phyloP scores from a whole-genome alignment of 2,888 invertebrate species.

The Morpho deidamia region DNA sequence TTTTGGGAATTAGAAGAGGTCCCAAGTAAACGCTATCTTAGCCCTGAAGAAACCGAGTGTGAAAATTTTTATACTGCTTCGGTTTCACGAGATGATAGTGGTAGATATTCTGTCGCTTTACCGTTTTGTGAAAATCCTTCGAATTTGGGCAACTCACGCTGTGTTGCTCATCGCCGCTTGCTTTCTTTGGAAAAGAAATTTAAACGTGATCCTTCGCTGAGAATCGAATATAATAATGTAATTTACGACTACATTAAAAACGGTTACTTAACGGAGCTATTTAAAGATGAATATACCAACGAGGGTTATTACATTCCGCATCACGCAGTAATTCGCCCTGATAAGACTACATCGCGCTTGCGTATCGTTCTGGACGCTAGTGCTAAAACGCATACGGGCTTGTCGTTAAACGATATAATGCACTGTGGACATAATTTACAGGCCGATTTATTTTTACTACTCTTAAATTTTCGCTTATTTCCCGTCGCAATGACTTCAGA shows the following conservation, averaged over 20 bases:
- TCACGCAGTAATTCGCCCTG: no score
- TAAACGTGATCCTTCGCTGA: background rate
- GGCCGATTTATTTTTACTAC: no score
- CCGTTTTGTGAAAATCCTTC: background rate
- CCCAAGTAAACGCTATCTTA: background rate
- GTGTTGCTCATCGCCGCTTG: background rate
- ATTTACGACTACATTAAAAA: background rate
- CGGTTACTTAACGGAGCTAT: no score
- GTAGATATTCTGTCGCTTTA: background rate
- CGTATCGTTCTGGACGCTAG: no score
- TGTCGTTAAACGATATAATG: no score
- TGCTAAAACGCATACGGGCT: no score
- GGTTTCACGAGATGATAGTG: background rate
- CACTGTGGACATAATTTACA: no score
- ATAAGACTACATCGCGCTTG: no score
- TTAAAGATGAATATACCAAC: background rate
- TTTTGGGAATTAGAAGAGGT: background rate
- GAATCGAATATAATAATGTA: background rate
- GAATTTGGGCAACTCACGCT: background rate
- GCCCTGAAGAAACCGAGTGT: background rate
- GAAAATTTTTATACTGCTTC: background rate
- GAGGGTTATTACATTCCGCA: background rate
- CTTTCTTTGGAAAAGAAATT: background rate
- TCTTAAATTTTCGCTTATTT: no score
- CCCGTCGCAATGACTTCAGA: no score